phyloP scores from a whole-genome alignment of 2,113 vertebrate species.

The Cochlearius cochlearius region DNA sequence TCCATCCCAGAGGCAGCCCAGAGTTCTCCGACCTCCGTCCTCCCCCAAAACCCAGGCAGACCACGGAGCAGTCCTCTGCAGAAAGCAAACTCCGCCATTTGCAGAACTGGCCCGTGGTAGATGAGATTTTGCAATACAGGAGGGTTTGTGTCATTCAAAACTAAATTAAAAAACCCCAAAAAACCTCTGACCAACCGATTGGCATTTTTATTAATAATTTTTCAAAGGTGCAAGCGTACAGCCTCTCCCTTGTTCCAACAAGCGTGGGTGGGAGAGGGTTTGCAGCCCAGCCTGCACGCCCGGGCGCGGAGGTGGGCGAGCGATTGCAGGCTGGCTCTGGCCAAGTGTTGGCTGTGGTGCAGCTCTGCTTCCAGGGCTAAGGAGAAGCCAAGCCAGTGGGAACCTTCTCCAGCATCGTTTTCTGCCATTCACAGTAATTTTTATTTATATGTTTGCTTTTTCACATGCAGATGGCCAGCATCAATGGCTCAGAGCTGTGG shows the following conservation, averaged over 20 bases:
- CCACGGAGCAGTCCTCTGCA: neutral
- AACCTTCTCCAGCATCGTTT: neutral
- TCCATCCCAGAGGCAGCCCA: neutral
- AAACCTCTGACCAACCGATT: neutral
- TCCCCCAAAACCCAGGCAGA: neutral
- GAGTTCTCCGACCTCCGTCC: neutral
- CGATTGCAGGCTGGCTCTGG: neutral
- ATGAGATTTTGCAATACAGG: neutral
- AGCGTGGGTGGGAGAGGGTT: slow-evolving; percentile 2
- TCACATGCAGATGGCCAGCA: neutral
- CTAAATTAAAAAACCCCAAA: neutral
- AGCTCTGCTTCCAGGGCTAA: slow-evolving; percentile 1
- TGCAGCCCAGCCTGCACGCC: neutral
- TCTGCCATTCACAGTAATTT: neutral
- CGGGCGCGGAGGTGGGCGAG: neutral
- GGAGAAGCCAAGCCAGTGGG: slow-evolving; percentile 31
- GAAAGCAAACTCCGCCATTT: neutral
- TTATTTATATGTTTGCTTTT: neutral
- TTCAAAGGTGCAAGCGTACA: neutral
- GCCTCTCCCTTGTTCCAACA: slow-evolving; percentile 17
- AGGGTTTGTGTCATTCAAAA: neutral
- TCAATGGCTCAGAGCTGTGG: neutral
- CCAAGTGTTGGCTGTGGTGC: neutral
- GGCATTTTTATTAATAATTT: neutral
- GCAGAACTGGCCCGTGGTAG: rapidly evolving